Evolutionary conservation across 2,113 vertebrate genomes (phyloP), one percentile per base, ranked within the genome.

Genomic region (Fulmarus glacialis): DNA sequence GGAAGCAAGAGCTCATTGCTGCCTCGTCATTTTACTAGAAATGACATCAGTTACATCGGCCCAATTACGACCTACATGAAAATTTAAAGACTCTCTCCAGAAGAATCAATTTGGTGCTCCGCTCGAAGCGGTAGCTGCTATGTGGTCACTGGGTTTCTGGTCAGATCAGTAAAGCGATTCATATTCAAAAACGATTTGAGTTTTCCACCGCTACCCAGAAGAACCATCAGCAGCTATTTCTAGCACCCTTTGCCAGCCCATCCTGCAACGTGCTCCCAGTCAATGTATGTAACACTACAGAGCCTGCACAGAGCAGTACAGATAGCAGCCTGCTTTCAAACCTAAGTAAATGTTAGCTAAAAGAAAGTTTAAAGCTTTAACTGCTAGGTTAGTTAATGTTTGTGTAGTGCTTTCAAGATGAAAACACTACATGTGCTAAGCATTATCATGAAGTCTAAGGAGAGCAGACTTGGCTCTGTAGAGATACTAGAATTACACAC

Each of bases 381-480:
- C 72, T 52, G 24, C 63, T 4, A 8, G 52, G 55, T 72, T 60
- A 64, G 56, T 11, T 71, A 24, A 27, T 40, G 95, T 64, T 75
- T 82, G 86, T 47, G 52, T 30, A 64, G 74, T 8, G 73, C 78
- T 93, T 81, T 87, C 36, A 26, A 45, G 94, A 92, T 55, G 63
- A 70, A 89, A 93, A 55, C 40, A 23, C 47, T 82, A 29, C 66
- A 68, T 53, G 87, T 83, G 84, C 95, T 74, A 48, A 92, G 90
- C 85, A 74, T 89, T 93, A 92, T 59, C 88, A 62, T 67, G 75
- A 9, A 91, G 94, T n/a, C 92, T 71, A 91, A 96, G 86, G 91
- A 96, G 92, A 93, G 68, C 83, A 95, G 94, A 48, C 91, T 96
- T 94, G 91, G 92, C 94, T 95, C 95, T 74, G 68, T 2, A 89